phyloP scores from a whole-genome alignment of 2,113 vertebrate species.

The Mormoops blainvillei region DNA sequence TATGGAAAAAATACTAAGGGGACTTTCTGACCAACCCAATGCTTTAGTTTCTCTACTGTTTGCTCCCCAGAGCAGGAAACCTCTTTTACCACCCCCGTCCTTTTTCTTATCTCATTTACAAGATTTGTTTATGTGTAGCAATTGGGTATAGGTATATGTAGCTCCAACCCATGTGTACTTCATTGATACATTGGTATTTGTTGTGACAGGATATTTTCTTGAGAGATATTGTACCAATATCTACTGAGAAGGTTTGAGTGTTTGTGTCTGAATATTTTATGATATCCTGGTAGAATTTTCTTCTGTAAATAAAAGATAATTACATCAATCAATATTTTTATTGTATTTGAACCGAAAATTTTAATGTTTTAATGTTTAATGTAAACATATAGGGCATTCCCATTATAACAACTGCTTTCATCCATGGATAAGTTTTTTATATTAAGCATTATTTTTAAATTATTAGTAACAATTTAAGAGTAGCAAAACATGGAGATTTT shows the following conservation, averaged over 20 bases:
- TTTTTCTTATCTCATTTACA: background rate
- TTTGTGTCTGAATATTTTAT: background rate
- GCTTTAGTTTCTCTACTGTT: background rate
- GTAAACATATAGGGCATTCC: background rate
- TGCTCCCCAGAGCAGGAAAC: background rate
- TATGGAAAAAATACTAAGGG: too few relatives aligned
- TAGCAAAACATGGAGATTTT: background rate
- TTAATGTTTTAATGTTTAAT: background rate
- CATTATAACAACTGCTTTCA: background rate
- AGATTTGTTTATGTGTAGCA: background rate
- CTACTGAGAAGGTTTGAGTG: background rate
- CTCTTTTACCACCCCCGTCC: background rate
- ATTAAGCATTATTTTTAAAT: background rate
- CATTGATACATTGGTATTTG: background rate
- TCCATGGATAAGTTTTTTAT: background rate
- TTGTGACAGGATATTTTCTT: background rate
- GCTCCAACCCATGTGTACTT: background rate
- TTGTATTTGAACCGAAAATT: background rate
- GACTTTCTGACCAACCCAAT: too few relatives aligned
- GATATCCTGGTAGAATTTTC: background rate
- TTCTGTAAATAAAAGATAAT: background rate
- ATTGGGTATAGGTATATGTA: background rate
- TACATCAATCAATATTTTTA: background rate
- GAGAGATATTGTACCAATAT: background rate
- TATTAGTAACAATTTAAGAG: background rate